phyloP scores from a whole-genome alignment of 2,797 vertebrate species.

The Hapalemur alaotrensis region DNA sequence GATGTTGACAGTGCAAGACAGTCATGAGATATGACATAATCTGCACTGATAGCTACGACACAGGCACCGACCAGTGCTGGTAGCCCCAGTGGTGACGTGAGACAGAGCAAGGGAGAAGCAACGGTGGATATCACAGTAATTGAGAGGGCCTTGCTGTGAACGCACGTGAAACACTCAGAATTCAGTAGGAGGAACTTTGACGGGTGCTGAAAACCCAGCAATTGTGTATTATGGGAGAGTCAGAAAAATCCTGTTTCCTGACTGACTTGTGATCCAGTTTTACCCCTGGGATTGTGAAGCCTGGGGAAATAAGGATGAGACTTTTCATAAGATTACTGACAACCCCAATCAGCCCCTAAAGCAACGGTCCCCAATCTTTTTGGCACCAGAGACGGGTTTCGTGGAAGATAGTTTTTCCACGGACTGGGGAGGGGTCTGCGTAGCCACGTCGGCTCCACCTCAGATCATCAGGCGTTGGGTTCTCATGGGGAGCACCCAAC shows the following conservation, averaged over 20 bases:
- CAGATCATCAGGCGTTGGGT: no score
- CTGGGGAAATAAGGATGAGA: neutral
- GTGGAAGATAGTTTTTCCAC: no score
- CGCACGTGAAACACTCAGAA: neutral
- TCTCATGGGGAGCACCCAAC: no score
- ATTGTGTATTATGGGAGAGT: neutral
- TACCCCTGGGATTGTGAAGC: neutral
- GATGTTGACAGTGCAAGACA: neutral
- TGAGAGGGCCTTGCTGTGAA: neutral
- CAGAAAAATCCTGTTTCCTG: neutral
- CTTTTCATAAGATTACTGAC: neutral
- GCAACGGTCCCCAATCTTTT: no score
- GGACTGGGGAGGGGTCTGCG: no score
- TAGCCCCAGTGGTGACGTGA: neutral
- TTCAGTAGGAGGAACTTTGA: neutral
- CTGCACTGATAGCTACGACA: neutral
- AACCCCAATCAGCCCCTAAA: no score
- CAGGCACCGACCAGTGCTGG: neutral
- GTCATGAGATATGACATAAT: neutral
- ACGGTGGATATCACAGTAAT: neutral
- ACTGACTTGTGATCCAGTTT: neutral
- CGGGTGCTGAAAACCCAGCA: neutral
- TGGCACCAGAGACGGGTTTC: no score
- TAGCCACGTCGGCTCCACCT: no score
- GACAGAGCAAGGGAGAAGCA: neutral